Percentiles rank a stretch among this genome's conserved stretches.
Conservation (phyloP, 2,888 invertebrate species). For the Coelogynopora nodosa region DNA sequence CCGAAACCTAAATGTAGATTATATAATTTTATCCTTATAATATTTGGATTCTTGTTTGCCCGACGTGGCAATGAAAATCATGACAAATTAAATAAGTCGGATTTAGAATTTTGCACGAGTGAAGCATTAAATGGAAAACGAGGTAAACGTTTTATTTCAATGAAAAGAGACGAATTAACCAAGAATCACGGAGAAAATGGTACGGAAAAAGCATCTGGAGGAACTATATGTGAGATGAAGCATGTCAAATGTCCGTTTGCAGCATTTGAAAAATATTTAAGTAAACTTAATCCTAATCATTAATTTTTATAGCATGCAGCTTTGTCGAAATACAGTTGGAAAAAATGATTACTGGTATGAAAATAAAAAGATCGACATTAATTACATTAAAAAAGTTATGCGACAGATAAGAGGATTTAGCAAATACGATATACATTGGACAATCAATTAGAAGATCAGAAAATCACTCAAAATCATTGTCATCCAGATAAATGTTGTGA, state of each 20-base stretch:
- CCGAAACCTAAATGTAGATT: neutral
- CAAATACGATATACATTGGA: no score
- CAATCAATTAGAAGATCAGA: neutral
- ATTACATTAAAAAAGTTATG: slow-evolving; percentile 8
- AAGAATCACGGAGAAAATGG: neutral
- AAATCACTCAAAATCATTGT: slow-evolving; percentile 25
- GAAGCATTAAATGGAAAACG: neutral
- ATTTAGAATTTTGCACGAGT: slow-evolving; percentile 8
- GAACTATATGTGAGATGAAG: neutral
- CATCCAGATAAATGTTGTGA: no score
- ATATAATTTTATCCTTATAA: neutral
- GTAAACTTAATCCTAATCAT: slow-evolving; percentile 2
- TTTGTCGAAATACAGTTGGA: slow-evolving; percentile 1
- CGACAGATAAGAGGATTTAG: neutral
- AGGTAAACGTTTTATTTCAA: neutral
- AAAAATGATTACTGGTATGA: no score
- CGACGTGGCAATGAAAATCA: no score
- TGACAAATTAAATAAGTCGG: neutral
- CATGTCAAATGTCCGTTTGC: slow-evolving; percentile 1
- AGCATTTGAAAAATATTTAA: slow-evolving; percentile 28
- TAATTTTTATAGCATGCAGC: neutral
- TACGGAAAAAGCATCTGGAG: neutral
- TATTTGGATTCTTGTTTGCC: neutral
- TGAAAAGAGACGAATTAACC: neutral
- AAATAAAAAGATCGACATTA: neutral